These are phyloP conservation scores for Petrosia ficiformis DNA, from an alignment of 37 sponge, comb jelly and placozoan species.

Conservation along the genomic window DNA sequence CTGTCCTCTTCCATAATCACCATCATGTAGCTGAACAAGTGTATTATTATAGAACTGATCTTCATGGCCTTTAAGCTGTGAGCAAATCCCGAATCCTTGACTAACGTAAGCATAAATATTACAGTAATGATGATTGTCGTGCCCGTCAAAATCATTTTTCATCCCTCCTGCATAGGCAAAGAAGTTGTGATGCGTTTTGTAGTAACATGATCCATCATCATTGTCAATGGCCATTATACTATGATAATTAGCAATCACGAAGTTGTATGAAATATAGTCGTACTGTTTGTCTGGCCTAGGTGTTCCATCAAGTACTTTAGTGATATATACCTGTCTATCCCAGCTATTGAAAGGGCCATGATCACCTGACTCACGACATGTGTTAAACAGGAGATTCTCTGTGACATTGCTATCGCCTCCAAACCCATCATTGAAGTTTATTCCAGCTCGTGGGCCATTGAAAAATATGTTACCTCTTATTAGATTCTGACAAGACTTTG, in stretches of 20 bases:
- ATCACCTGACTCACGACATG: slow-evolving; percentile 42
- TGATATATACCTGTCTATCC: slow-evolving; percentile 37
- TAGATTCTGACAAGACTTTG: slow-evolving; percentile 20
- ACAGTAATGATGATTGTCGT: slow-evolving; percentile 31
- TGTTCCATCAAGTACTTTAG: slow-evolving; percentile 19
- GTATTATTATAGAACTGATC: slow-evolving; percentile 61
- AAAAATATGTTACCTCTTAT: slow-evolving; percentile 37
- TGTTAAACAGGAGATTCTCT: slow-evolving; percentile 47
- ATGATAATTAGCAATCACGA: slow-evolving; percentile 35
- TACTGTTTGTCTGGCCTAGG: slow-evolving; percentile 6
- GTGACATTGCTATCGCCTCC: slow-evolving; percentile 55
- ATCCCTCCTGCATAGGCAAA: slow-evolving; percentile 45
- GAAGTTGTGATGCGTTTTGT: slow-evolving; percentile 28
- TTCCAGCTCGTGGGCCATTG: slow-evolving; percentile 57
- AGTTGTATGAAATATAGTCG: slow-evolving; percentile 22
- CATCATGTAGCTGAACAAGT: slow-evolving; percentile 41
- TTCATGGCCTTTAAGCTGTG: slow-evolving; percentile 51
- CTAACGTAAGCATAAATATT: slow-evolving; percentile 42
- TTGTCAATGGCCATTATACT: slow-evolving; percentile 24
- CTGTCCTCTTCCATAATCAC: slow-evolving; percentile 40
- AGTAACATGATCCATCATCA: slow-evolving; percentile 44
- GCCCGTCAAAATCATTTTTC: slow-evolving; percentile 47
- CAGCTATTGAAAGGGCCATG: slow-evolving; percentile 55
- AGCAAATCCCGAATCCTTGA: slow-evolving; percentile 29
- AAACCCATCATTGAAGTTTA: slow-evolving; percentile 78